Conservation (phyloP, 2,888 invertebrate genomes). For the Drosophila tripunctata region DNA sequence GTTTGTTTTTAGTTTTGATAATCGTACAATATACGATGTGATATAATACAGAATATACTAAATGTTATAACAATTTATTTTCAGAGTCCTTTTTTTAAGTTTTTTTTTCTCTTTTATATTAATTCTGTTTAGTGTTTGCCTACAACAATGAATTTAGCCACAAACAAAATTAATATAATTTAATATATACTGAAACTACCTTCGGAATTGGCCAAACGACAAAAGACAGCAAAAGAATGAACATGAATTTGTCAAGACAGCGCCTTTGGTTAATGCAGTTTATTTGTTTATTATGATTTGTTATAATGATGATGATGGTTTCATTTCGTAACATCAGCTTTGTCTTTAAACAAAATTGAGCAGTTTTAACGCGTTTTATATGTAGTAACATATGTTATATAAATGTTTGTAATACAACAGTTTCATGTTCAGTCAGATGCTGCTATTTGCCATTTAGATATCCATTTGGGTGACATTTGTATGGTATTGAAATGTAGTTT, state of each 20-base stretch:
- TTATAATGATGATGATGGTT: not conserved
- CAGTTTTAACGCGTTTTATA: constrained; percentile 30
- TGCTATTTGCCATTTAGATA: constrained; percentile 34
- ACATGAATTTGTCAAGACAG: constrained; percentile 15
- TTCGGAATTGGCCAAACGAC: constrained; percentile 22
- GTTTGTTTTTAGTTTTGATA: constrained; percentile 12
- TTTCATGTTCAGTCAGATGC: constrained; percentile 35
- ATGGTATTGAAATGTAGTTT: constrained; percentile 22
- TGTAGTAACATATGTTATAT: not conserved
- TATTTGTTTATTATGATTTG: constrained; percentile 1
- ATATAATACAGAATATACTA: constrained; percentile 24
- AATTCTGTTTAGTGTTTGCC: not conserved
- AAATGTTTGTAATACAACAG: constrained; percentile 19
- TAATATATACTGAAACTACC: constrained; percentile 2
- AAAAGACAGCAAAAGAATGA: constrained; percentile 36
- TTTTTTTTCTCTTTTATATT: constrained; percentile 2
- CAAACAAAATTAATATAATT: no score
- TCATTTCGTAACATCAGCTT: constrained; percentile 48
- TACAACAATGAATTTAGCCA: constrained; percentile 34
- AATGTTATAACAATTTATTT: constrained; percentile 40
- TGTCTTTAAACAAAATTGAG: constrained; percentile 56
- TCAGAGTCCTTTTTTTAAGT: constrained; percentile 9
- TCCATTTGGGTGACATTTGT: constrained; percentile 11
- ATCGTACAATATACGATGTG: constrained; percentile 20
- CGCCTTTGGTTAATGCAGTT: not conserved